phyloP scores from a whole-genome alignment of 2,888 invertebrate genomes.

The Glyphotaelius pellucidus region DNA sequence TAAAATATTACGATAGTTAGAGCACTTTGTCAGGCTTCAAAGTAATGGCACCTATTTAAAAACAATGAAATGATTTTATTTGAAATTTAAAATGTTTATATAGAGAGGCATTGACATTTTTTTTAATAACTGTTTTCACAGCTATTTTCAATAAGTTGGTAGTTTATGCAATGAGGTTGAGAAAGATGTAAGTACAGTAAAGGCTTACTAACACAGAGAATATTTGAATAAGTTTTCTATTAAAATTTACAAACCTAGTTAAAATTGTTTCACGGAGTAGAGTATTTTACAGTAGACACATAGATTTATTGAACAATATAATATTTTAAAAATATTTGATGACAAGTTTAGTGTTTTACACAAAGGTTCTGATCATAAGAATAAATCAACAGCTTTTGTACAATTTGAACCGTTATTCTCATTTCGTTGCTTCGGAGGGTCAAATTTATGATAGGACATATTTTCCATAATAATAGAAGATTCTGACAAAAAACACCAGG shows the following conservation, averaged over 20 bases:
- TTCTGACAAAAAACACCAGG: neutral
- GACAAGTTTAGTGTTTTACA: neutral
- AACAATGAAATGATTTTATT: neutral
- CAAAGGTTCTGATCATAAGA: neutral
- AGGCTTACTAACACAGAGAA: conserved; percentile 2
- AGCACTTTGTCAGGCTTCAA: neutral
- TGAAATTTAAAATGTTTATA: too few species aligned
- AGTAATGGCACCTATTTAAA: neutral
- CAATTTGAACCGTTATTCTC: conserved; percentile 9
- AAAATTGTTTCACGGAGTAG: conserved; percentile 40
- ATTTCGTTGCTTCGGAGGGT: conserved; percentile 5
- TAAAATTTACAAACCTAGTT: conserved; percentile 16
- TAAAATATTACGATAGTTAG: neutral
- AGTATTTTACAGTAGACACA: conserved; percentile 21
- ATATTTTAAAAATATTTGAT: conserved; percentile 3
- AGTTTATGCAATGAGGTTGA: neutral
- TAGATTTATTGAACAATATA: conserved; percentile 13
- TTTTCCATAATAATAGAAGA: neutral
- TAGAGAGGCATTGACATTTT: neutral
- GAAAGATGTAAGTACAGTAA: neutral
- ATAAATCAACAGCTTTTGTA: conserved; percentile 9
- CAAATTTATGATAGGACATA: neutral
- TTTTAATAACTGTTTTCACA: neutral
- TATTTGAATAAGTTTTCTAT: neutral
- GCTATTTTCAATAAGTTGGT: neutral